Conservation (phyloP, 2,888 invertebrate species). For the Drosophila kanekoi region DNA sequence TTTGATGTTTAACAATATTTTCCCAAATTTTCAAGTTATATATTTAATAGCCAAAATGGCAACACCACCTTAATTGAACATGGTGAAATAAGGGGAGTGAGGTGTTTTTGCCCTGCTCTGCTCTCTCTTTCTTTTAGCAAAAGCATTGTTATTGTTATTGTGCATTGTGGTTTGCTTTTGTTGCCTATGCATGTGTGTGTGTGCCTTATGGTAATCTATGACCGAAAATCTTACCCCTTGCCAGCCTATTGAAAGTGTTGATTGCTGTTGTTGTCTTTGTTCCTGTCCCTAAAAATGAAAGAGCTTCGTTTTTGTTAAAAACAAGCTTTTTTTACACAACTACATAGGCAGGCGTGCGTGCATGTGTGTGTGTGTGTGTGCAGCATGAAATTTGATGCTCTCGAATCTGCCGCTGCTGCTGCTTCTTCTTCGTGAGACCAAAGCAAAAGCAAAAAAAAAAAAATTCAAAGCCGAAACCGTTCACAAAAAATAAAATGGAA, state of each 20-base stretch:
- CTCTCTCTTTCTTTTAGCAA: constrained; percentile 1
- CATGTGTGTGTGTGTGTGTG: constrained; percentile 31
- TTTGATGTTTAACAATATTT: not conserved
- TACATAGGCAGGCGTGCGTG: constrained; percentile 1
- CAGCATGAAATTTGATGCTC: constrained; percentile 78
- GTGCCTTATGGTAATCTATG: constrained; percentile 70
- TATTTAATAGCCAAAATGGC: not conserved
- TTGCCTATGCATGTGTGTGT: constrained; percentile 44
- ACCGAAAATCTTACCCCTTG: constrained; percentile 72
- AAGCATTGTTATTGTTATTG: constrained; percentile 52
- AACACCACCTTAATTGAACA: constrained; percentile 6
- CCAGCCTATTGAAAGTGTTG: constrained; percentile 68
- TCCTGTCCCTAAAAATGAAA: constrained; percentile 56
- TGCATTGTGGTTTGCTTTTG: constrained; percentile 64
- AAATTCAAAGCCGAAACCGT: constrained; percentile 65
- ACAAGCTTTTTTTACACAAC: constrained; percentile 62
- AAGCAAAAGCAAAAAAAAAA: constrained; percentile 43
- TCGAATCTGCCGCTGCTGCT: constrained; percentile 46
- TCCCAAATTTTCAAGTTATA: not conserved
- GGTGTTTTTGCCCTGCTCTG: constrained; percentile 6
- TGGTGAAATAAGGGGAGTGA: constrained; percentile 7
- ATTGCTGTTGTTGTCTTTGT: constrained; percentile 42
- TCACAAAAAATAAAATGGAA: constrained; percentile 55
- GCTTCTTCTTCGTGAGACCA: constrained; percentile 53
- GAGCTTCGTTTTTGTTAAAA: constrained; percentile 73